Evolutionary conservation across 2,797 vertebrate genomes (phyloP).

Genomic region (Carcharodon carcharias): DNA sequence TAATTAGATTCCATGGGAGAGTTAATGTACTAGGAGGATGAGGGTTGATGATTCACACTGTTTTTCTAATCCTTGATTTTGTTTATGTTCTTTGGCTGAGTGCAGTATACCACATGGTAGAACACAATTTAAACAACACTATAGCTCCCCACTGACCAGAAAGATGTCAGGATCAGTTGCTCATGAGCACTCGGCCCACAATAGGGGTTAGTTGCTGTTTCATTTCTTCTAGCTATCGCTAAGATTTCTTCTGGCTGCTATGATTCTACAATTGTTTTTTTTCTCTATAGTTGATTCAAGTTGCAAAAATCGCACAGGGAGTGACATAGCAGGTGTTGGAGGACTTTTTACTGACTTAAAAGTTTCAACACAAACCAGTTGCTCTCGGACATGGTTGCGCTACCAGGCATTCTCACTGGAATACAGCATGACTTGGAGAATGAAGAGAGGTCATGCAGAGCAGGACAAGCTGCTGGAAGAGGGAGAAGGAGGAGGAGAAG

Average conservation of each 20-base stretch:
- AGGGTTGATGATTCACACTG: neutral
- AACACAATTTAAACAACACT: neutral
- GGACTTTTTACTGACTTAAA: neutral
- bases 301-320: neutral
- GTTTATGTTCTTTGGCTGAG: neutral
- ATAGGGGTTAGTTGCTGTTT: neutral
- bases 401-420: neutral
- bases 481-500: neutral
- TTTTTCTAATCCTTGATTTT: neutral
- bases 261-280: neutral
- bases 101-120: neutral
- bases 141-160: too few species aligned
- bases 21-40: neutral
- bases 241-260: neutral
- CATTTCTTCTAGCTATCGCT: too few species aligned
- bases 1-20: neutral
- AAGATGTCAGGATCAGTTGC: too few species aligned
- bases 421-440: neutral
- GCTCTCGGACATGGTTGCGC: neutral
- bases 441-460: neutral
- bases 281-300: neutral
- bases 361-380: neutral
- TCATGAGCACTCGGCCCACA: too few species aligned
- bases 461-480: neutral
- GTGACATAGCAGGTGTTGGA: neutral